Conservation (phyloP, 2,888 invertebrate genomes). For the Antheraea yamamai region DNA sequence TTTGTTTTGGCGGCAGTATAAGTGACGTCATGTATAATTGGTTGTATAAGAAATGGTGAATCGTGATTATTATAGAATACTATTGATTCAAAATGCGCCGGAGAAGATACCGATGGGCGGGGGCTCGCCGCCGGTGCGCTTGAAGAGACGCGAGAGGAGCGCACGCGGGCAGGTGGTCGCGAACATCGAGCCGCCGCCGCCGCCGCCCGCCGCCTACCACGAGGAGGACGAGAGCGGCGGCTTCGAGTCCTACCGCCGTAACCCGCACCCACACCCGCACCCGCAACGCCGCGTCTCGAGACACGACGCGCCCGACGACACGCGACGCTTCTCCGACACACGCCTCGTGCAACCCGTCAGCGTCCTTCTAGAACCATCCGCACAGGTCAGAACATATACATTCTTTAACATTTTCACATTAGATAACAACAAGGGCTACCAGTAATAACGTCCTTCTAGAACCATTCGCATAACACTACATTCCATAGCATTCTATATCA, state of each 20-base stretch:
- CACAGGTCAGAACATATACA: constrained; percentile 46
- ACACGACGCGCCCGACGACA: constrained; percentile 30
- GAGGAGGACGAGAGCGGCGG: constrained; percentile 80
- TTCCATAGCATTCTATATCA: not conserved
- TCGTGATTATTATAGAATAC: constrained; percentile 83
- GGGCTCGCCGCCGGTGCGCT: constrained; percentile 80
- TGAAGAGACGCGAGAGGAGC: constrained; percentile 73
- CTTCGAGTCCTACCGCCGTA: constrained; percentile 73
- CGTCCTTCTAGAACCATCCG: constrained; percentile 52
- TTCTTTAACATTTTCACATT: not conserved
- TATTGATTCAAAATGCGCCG: constrained; percentile 95
- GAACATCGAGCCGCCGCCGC: constrained; percentile 82
- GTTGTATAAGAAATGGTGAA: not conserved
- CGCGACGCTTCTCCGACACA: constrained; percentile 41
- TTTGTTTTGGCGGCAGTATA: no score
- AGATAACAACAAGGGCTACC: not conserved
- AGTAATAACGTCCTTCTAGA: no score
- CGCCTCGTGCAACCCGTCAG: constrained; percentile 30
- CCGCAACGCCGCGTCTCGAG: constrained; percentile 51
- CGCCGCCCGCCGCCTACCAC: constrained; percentile 68
- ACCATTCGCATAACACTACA: not conserved
- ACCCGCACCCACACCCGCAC: constrained; percentile 46
- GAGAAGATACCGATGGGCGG: constrained; percentile 87
- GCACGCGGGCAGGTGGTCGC: constrained; percentile 82
- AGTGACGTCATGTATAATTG: no score